A percentile compares a stretch with the other conserved stretches of the same genome.
These are phyloP conservation scores for Myotis planiceps DNA, from an alignment of 2,797 vertebrate species.

Conservation along the genomic window DNA sequence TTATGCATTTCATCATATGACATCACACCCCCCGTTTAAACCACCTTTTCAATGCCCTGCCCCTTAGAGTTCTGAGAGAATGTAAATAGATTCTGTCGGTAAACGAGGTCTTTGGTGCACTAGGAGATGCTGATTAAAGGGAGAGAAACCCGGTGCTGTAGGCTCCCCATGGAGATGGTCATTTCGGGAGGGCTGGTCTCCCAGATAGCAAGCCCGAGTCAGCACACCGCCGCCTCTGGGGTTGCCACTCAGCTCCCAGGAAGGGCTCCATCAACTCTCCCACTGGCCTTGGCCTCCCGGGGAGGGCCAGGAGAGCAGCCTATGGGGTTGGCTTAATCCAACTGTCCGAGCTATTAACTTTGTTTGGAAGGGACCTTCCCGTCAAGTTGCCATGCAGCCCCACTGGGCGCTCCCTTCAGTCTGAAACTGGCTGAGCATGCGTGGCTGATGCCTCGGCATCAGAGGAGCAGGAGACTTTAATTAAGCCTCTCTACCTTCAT, in stretches of 20 bases:
- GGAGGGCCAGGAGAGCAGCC: not conserved
- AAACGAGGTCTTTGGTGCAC: not conserved
- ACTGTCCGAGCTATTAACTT: not conserved
- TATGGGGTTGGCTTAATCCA: not conserved
- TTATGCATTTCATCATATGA: not conserved
- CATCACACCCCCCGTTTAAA: not conserved
- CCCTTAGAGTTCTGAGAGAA: not conserved
- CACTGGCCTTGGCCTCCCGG: not conserved
- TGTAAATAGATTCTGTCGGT: not conserved
- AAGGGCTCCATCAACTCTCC: fast-evolving
- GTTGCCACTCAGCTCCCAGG: not conserved
- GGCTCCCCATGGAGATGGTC: not conserved
- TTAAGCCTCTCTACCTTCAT: slow-evolving; percentile 36
- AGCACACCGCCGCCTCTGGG: not conserved
- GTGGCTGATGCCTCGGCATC: not conserved
- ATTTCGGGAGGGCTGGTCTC: not conserved
- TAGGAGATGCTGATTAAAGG: not conserved
- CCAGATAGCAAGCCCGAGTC: not conserved
- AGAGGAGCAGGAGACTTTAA: slow-evolving; percentile 43
- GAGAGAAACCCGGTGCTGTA: not conserved
- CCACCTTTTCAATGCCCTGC: not conserved
- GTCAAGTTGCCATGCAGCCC: fast-evolving
- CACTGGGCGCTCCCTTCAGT: fast-evolving
- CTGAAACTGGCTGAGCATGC: not conserved
- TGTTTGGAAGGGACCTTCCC: not conserved